Base-by-base conservation (phyloP, 2,888 invertebrate species). In the Xiphydria camelus region DNA sequence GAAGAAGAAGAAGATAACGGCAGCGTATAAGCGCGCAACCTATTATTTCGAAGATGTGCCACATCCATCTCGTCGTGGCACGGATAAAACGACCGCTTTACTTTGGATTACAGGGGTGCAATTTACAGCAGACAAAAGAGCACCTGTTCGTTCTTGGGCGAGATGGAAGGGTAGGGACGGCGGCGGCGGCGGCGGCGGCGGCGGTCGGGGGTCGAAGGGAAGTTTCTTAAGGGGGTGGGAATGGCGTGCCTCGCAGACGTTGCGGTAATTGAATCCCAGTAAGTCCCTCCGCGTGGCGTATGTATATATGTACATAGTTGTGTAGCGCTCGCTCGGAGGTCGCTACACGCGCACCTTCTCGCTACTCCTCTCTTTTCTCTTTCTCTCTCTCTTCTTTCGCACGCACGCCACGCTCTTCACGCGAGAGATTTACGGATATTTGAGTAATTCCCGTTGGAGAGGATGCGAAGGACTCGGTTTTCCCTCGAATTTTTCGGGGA, bases 211-310 rank as follows among this genome's bases (percentile, higher is more conserved):
- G 37, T 29, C 15, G 42, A 34, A 43, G 37, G 26, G 40, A 15
- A 34, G 14, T 47, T 49, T 48, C 53, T 47, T 23, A 40, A 44
- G 35, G 59, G 63, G 61, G 62, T 61, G 61, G 61, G 65, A 66
- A 71, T 73, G 65, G 70, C 73, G 72, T 73, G 73, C 68, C 59
- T 69, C 62, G 62, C 68, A 71, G 74, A 70, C 75, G 67, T 75
- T 73, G 73, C 68, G 74, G 75, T 75, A 75, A 75, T 75, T 75
- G 75, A 75, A 75, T 75, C 73, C 68, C 65, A 60, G 70, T 66
- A 66, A 66, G 68, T 65, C 64, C 61, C 43, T 41, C 44, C 45
- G 45, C 42, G 37, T 23, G 33, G 21, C 55, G 57, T 60, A 61
- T 60, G 59, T 52, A 56, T 57, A 59, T 58, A 53, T 57, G 51